A percentile compares a stretch with the other conserved stretches of the same genome.
phyloP scores from a whole-genome alignment of 2,888 invertebrate species.

The Coronaproctus castanopsis region DNA sequence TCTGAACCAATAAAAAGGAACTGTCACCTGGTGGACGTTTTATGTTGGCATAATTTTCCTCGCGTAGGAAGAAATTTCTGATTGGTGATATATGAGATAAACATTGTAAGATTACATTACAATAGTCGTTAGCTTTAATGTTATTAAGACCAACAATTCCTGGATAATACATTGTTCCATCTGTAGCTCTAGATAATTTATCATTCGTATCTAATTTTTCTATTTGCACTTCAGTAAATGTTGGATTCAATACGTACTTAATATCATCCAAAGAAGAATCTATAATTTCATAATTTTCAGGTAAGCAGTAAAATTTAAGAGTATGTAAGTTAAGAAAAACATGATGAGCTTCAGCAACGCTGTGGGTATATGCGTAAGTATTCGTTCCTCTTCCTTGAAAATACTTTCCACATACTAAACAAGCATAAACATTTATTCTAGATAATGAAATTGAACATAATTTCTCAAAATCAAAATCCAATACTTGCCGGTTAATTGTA shows the following conservation, averaged over 20 bases:
- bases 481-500: slow-evolving; percentile 85
- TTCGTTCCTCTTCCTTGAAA: slow-evolving; percentile 90
- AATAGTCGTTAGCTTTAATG: slow-evolving; percentile 99
- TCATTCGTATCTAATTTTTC: slow-evolving; percentile 53
- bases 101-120: slow-evolving; percentile 92
- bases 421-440: slow-evolving; percentile 97
- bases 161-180: slow-evolving; percentile 88
- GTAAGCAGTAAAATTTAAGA: slow-evolving; percentile 92
- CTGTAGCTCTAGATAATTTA: slow-evolving; percentile 82
- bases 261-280: slow-evolving; percentile 95
- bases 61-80: slow-evolving; percentile 82
- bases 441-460: slow-evolving; percentile 93
- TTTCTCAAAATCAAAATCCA: slow-evolving; percentile 99
- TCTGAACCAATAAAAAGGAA: slow-evolving; percentile 67
- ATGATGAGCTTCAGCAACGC: slow-evolving; percentile 92
- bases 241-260: slow-evolving; percentile 94
- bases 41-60: slow-evolving; percentile 72
- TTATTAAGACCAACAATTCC: slow-evolving; percentile 97
- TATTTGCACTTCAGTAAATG: slow-evolving; percentile 70
- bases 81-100: slow-evolving; percentile 86
- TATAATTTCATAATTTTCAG: slow-evolving; percentile 97
- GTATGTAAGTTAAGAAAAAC: slow-evolving; percentile 93
- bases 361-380: slow-evolving; percentile 97
- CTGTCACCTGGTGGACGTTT: slow-evolving; percentile 91
- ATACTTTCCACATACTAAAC: slow-evolving; percentile 96